Evolutionary conservation across 2,888 invertebrate genomes (phyloP).

Genomic region (Apamea anceps): DNA sequence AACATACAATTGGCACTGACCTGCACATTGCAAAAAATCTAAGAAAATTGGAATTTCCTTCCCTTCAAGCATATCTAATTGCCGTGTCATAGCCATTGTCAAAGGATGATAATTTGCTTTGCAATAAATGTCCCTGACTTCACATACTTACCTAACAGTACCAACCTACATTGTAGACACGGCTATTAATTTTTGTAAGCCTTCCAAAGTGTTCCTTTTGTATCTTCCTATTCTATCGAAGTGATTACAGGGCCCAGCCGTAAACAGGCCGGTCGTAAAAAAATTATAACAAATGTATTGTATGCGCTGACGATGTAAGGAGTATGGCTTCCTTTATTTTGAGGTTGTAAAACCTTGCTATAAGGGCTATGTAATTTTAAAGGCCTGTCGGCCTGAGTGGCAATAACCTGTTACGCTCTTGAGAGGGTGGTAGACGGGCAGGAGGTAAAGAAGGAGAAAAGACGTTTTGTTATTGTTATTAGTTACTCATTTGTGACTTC

Average conservation of each 20-base stretch:
- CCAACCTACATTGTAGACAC: not conserved
- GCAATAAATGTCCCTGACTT: not conserved
- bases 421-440: not conserved
- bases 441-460: not conserved
- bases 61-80: too few species aligned
- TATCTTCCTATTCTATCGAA: not conserved
- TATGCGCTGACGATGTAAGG: conserved; percentile 36
- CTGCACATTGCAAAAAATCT: too few species aligned
- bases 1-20: too few species aligned
- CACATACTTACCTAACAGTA: not conserved
- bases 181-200: not conserved
- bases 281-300: conserved; percentile 56
- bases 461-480: not conserved
- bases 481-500: too few species aligned
- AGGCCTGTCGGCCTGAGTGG: not conserved
- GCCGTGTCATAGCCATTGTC: not conserved
- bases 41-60: too few species aligned
- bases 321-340: conserved; percentile 49
- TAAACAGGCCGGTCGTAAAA: conserved; percentile 56
- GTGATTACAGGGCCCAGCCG: not conserved
- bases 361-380: conserved; percentile 24
- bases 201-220: conserved; percentile 13
- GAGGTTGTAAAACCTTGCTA: conserved; percentile 40
- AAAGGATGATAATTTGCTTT: not conserved
- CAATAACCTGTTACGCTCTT: conserved; percentile 20